Evolutionary conservation across 2,888 invertebrate species (phyloP).

Genomic region (Allacma fusca): DNA sequence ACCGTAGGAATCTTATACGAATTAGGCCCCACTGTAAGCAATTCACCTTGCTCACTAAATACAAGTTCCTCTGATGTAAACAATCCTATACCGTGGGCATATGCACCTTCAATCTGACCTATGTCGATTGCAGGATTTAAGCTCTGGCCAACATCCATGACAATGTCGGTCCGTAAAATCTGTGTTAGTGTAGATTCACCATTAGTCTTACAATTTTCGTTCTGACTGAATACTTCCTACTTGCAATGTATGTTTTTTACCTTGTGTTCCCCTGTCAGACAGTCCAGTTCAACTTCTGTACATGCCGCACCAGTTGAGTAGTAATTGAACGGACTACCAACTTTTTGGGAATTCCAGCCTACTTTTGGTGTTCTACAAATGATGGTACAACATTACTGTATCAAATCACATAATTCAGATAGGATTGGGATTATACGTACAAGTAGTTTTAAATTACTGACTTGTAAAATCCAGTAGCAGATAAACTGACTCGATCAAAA

Average conservation of each 20-base stretch:
- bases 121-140: constrained; percentile 96
- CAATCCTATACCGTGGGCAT: constrained; percentile 92
- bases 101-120: constrained; percentile 95
- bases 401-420: too few relatives aligned
- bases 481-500: constrained; percentile 77
- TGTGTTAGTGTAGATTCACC: constrained; percentile 27
- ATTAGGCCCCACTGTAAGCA: constrained; percentile 88
- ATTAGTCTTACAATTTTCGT: too few relatives aligned
- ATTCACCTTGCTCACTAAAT: constrained; percentile 81
- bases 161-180: constrained; percentile 87
- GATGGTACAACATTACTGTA: not conserved
- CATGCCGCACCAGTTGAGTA: constrained; percentile 86
- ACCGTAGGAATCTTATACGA: constrained; percentile 94
- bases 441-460: too few relatives aligned
- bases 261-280: constrained; percentile 90
- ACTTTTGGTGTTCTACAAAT: constrained; percentile 52
- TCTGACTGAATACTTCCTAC: too few relatives aligned
- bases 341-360: constrained; percentile 50
- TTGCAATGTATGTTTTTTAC: too few relatives aligned
- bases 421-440: too few relatives aligned
- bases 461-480: constrained; percentile 82
- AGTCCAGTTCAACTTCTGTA: constrained; percentile 92
- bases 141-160: constrained; percentile 95
- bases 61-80: constrained; percentile 90
- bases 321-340: constrained; percentile 73